Percentiles rank a stretch among this genome's conserved stretches.
Conservation (phyloP, 2,797 vertebrate species). For the Rhinella marina region DNA sequence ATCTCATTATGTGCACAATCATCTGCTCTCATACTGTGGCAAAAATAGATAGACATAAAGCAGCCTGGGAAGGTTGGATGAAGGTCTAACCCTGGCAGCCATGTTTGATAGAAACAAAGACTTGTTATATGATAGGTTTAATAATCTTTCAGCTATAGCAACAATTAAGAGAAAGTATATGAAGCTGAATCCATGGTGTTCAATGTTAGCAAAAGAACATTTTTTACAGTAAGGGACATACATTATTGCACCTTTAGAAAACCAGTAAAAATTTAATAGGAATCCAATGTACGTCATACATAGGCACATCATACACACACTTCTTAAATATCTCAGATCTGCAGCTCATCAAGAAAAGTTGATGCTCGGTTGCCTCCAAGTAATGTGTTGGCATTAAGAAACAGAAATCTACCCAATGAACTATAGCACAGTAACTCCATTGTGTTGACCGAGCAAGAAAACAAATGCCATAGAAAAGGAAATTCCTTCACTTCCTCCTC, state of each 20-base stretch:
- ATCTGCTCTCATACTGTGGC: not conserved
- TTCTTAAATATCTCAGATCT: not conserved
- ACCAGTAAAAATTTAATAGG: not conserved
- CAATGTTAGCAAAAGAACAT: not conserved
- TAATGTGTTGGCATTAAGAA: slow-evolving; percentile 22
- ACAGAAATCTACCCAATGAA: slow-evolving; percentile 8
- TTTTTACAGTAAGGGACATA: not conserved
- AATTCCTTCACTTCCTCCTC: slow-evolving; percentile 54
- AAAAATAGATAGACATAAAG: too few relatives aligned
- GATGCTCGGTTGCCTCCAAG: not conserved
- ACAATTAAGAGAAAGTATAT: not conserved
- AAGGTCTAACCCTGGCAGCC: too few relatives aligned
- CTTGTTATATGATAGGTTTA: too few relatives aligned
- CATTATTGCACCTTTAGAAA: not conserved
- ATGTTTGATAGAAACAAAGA: too few relatives aligned
- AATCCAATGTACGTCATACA: not conserved
- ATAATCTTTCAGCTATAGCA: too few relatives aligned
- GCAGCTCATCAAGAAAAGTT: not conserved
- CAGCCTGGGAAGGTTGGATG: too few relatives aligned
- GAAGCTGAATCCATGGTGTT: not conserved
- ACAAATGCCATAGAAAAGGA: slow-evolving; percentile 38
- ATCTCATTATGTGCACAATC: not conserved
- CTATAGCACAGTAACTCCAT: slow-evolving; percentile 20
- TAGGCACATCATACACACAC: not conserved
- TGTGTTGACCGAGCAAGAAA: slow-evolving; percentile 42